Percentiles rank a stretch among this genome's conserved stretches.
These are phyloP conservation scores for Channa argus DNA, from an alignment of 2,113 vertebrate species.

Conservation along the genomic window DNA sequence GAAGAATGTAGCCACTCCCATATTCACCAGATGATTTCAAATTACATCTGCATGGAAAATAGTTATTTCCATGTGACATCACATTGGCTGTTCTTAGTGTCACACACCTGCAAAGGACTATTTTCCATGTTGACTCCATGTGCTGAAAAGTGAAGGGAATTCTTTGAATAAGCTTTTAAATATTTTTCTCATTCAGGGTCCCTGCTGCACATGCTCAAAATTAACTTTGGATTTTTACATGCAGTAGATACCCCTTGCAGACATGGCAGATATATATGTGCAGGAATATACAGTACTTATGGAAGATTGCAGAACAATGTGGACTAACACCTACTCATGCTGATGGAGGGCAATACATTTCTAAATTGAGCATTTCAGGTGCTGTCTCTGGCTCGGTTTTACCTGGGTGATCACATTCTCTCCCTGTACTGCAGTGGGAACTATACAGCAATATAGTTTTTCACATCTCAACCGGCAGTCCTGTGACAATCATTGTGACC, in stretches of 20 bases:
- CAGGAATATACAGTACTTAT: neutral
- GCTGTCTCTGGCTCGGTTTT: slow-evolving; percentile 11
- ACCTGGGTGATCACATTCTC: slow-evolving; percentile 22
- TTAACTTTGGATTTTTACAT: neutral
- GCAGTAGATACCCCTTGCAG: neutral
- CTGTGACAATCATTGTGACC: slow-evolving; percentile 61
- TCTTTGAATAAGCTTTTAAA: neutral
- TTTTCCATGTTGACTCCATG: slow-evolving; percentile 46
- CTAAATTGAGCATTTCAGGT: slow-evolving; percentile 13
- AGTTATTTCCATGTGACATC: slow-evolving; percentile 49
- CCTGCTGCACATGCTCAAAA: neutral
- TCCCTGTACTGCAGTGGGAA: slow-evolving; percentile 9
- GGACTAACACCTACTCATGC: neutral
- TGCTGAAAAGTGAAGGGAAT: slow-evolving; percentile 11
- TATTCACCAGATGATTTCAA: slow-evolving; percentile 30
- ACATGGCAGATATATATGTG: neutral
- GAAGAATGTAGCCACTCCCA: neutral
- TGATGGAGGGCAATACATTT: neutral
- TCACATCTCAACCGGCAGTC: slow-evolving; percentile 46
- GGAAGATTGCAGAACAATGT: neutral
- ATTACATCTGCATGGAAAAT: slow-evolving; percentile 31
- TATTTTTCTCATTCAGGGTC: slow-evolving; percentile 19
- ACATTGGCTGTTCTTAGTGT: slow-evolving; percentile 11
- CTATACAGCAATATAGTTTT: slow-evolving; percentile 12
- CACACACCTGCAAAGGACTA: slow-evolving; percentile 38